Evolutionary conservation across 1,140 invertebrate genomes (phyloP), one percentile per base, ranked within the genome.

Genomic region (Idris sp.): DNA sequence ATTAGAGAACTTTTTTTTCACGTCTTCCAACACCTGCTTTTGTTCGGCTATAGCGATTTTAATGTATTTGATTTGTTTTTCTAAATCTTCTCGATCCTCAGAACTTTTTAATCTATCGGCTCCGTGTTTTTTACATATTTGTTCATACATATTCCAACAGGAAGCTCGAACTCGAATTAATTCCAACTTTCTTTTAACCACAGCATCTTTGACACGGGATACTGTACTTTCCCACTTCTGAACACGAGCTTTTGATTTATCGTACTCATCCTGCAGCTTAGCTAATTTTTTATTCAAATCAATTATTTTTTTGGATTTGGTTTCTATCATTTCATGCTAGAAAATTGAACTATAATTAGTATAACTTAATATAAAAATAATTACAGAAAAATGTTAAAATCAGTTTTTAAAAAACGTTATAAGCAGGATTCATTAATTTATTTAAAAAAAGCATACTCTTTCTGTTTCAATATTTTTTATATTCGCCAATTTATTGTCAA

Each of bases 131-230:
- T 80, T 80, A 54, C 85, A 86, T 28, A 88, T 85, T 41, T 86
- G 84, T 26, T 79, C 77, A 72, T 86, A 88, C 31, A 88, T 77
- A 58, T 86, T 88, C 84, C 84, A 88, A 15, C 85, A 84, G 41
- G 78, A 82, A 4, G 46, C 41, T 40, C 65, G 56, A 0, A 81
- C 82, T 53, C 80, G 79, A 5, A 78, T 81, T 2, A 86, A 35
- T 46, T 87, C 83, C 18, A 85, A 67, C 49, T 80, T 80, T 38
- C 83, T 84, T 7, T 68, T 67, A 0, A 74, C 62, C 0, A 73
- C 54, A 4, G 56, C 69, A 2, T 76, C 67, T 71, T 86, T 87
- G 48, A 87, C 78, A 31, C 58, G 53, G 8, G 81, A 69, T 0
- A 88, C 75, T 1, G 79, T 76, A 0, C 49, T 76, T 56, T 88